A percentile compares a stretch with the other conserved stretches of the same genome.
Conservation (phyloP, 2,797 vertebrate species). For the Myripristis jacobus region DNA sequence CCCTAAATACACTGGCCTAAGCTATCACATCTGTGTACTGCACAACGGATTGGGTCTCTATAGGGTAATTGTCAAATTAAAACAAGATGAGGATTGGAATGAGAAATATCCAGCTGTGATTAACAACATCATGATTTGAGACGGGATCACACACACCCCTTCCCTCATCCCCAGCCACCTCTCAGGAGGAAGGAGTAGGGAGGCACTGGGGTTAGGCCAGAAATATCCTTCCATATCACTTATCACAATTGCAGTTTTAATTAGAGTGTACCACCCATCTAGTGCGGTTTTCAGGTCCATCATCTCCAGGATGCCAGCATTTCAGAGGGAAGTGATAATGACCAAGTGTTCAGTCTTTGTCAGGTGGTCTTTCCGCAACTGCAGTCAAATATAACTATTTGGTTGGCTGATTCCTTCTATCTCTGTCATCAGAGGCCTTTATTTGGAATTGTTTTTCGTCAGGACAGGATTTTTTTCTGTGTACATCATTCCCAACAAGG, state of each 20-base stretch:
- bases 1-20: conserved; percentile 26
- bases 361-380: not conserved
- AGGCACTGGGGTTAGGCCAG: not conserved
- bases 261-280: conserved; percentile 14
- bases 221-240: conserved; percentile 31
- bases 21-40: conserved; percentile 38
- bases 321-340: not conserved
- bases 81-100: not conserved
- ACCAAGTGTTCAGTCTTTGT: not conserved
- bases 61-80: conserved; percentile 33
- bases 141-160: too few relatives aligned
- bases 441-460: not conserved
- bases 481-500: not conserved
- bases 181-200: not conserved
- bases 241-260: conserved; percentile 20
- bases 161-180: too few relatives aligned
- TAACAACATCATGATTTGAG: conserved; percentile 35
- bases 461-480: not conserved
- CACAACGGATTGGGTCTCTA: conserved; percentile 18
- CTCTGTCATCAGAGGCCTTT: not conserved
- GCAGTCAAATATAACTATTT: not conserved
- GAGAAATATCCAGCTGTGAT: conserved; percentile 40
- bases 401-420: not conserved
- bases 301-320: not conserved
- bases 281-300: conserved; percentile 5